Percentiles rank a stretch among this genome's conserved stretches.
phyloP scores from a whole-genome alignment of 2,113 vertebrate species.

The Oncorhynchus gorbuscha region DNA sequence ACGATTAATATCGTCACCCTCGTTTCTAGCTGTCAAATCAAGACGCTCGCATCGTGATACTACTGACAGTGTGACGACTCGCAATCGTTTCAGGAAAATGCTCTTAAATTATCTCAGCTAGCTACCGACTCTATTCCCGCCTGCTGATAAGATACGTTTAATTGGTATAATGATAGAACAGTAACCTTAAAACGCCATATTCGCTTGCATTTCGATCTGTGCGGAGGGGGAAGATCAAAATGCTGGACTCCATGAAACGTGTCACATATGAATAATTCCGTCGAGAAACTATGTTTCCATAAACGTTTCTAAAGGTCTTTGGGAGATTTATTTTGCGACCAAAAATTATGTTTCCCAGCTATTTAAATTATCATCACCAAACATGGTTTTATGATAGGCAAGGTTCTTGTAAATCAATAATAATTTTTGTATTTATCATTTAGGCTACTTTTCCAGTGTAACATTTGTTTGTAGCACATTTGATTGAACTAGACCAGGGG shows the following conservation, averaged over 20 bases:
- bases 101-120: background rate
- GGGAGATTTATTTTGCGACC: background rate
- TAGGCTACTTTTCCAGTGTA: background rate
- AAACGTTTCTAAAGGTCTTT: background rate
- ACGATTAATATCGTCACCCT: background rate
- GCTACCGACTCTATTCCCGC: too few species aligned
- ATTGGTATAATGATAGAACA: background rate
- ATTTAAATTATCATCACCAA: too few species aligned
- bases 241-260: background rate
- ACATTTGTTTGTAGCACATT: background rate
- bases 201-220: background rate
- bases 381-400: too few species aligned
- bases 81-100: background rate
- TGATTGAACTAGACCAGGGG: background rate
- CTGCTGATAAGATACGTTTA: background rate
- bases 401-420: too few species aligned
- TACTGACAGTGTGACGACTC: background rate
- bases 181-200: conserved; percentile 1
- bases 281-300: background rate
- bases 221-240: background rate
- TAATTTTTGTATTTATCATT: too few species aligned
- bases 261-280: background rate
- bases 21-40: background rate
- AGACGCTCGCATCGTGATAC: too few species aligned
- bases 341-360: background rate